Evolutionary conservation across 2,888 invertebrate genomes (phyloP).

Genomic region (Amphipyra tragopoginis): DNA sequence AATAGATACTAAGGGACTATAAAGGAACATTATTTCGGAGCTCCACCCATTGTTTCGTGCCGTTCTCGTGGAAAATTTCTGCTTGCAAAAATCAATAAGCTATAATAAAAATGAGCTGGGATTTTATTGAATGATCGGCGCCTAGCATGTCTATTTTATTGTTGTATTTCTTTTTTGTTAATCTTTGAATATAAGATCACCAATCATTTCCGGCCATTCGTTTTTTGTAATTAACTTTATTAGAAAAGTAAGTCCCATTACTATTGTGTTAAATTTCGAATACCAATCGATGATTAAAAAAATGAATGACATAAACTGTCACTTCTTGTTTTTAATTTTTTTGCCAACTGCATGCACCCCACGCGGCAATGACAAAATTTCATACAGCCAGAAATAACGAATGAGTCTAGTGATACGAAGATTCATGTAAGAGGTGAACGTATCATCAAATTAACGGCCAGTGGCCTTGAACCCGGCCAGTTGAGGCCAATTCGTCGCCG

Average conservation of each 20-base stretch:
- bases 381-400: constrained; percentile 30
- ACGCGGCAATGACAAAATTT: constrained; percentile 21
- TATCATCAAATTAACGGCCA: constrained; percentile 62
- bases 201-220: not conserved
- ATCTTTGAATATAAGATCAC: not conserved
- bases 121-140: constrained; percentile 31
- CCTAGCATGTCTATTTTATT: constrained; percentile 20
- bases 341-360: constrained; percentile 4
- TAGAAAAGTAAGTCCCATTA: no score
- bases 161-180: not conserved
- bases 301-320: constrained; percentile 8
- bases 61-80: constrained; percentile 34
- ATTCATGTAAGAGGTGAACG: constrained; percentile 61
- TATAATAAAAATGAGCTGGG: constrained; percentile 21
- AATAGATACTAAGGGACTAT: constrained; percentile 12
- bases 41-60: constrained; percentile 33
- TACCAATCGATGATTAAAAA: not conserved
- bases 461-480: constrained; percentile 67
- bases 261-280: not conserved
- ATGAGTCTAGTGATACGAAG: constrained; percentile 41
- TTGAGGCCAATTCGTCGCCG: constrained; percentile 67
- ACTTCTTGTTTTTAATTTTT: not conserved
- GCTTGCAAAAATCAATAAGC: constrained; percentile 47
- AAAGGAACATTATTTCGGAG: constrained; percentile 10
- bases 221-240: no score